Percentiles rank a stretch among this genome's conserved stretches.
Conservation (phyloP, 2,888 invertebrate genomes). For the Bembecia ichneumoniformis region DNA sequence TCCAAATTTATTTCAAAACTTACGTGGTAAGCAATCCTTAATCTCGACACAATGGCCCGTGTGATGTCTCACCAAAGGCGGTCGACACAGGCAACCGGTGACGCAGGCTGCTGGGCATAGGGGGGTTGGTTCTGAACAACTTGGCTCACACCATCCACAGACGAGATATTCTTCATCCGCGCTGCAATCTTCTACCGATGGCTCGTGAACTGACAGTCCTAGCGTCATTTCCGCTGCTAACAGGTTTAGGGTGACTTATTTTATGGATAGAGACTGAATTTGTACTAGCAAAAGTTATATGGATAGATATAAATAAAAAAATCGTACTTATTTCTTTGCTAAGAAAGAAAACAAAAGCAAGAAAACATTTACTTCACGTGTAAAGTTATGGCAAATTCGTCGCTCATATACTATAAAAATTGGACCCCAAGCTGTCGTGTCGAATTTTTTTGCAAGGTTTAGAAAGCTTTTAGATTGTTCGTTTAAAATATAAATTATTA, state of each 20-base stretch:
- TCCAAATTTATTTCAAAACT: neutral
- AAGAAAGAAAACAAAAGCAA: no score
- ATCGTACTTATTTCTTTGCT: no score
- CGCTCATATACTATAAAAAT: no score
- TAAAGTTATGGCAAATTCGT: no score
- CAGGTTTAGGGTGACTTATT: neutral
- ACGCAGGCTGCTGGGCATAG: conserved; percentile 35
- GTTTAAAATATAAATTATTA: no score
- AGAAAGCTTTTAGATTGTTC: no score
- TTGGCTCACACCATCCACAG: conserved; percentile 55
- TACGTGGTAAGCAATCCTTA: conserved; percentile 22
- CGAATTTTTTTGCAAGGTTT: no score
- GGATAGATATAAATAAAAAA: no score
- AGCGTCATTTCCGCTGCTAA: conserved; percentile 19
- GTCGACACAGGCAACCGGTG: conserved; percentile 45
- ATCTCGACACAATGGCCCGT: conserved; percentile 39
- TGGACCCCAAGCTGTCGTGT: no score
- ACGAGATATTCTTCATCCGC: conserved; percentile 42
- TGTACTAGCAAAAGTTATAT: no score
- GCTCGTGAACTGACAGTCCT: conserved; percentile 12
- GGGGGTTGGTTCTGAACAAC: conserved; percentile 37
- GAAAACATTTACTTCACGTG: no score
- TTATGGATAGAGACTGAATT: neutral
- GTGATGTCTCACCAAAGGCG: conserved; percentile 42
- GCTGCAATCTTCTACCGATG: conserved; percentile 42